Percentiles rank a stretch among this genome's conserved stretches.
Conservation (phyloP, 1,140 invertebrate genomes). For the Melitaea cinxia region DNA sequence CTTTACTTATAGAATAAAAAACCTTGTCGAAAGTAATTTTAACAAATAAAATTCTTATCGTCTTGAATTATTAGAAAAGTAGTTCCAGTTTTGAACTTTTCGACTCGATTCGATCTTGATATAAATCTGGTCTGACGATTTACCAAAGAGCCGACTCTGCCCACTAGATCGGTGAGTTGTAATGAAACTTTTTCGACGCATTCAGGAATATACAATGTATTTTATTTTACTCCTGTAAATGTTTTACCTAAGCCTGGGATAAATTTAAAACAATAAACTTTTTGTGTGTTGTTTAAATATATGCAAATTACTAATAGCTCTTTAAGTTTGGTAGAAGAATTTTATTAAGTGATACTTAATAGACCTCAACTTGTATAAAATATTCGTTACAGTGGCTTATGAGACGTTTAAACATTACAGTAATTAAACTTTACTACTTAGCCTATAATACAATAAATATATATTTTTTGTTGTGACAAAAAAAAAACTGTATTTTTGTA, state of each 20-base stretch:
- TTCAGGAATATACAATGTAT: not conserved
- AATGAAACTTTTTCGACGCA: slow-evolving; percentile 33
- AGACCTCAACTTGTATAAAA: too few relatives aligned
- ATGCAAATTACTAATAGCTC: not conserved
- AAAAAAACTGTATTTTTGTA: too few relatives aligned
- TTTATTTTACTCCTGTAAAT: not conserved
- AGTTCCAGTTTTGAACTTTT: slow-evolving; percentile 36
- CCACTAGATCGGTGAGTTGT: slow-evolving; percentile 34
- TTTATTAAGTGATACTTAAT: too few relatives aligned
- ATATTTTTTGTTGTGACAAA: too few relatives aligned
- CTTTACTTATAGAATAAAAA: too few relatives aligned
- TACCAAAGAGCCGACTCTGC: slow-evolving; percentile 40
- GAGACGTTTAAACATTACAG: too few relatives aligned
- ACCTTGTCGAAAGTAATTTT: slow-evolving; percentile 19
- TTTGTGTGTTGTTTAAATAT: not conserved
- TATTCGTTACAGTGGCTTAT: too few relatives aligned
- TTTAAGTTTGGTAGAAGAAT: too few relatives aligned
- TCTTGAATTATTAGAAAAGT: slow-evolving; percentile 36
- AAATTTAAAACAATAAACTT: too few relatives aligned
- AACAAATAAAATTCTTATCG: slow-evolving; percentile 27
- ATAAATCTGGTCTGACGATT: slow-evolving; percentile 45
- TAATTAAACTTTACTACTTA: too few relatives aligned
- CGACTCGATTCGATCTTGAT: slow-evolving; percentile 33
- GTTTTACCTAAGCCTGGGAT: not conserved
- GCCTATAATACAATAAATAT: too few relatives aligned